phyloP scores from a whole-genome alignment of 2,113 vertebrate species.

The Dryoscopus gambensis region DNA sequence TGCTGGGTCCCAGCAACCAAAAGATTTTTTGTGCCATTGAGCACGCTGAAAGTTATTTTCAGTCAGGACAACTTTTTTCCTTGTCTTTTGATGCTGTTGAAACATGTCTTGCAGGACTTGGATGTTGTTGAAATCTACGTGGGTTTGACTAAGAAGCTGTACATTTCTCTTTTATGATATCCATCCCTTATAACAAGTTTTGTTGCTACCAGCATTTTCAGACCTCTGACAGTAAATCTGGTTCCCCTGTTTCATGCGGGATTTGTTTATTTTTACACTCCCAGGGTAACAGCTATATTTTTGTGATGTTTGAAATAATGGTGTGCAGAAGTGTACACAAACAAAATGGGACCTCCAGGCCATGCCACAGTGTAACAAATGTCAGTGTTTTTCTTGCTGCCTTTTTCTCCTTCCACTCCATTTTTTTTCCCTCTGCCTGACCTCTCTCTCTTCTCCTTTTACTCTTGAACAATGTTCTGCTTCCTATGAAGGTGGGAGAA shows the following conservation, averaged over 20 bases:
- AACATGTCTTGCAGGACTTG: not conserved
- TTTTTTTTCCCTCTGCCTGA: not conserved
- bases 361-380: not conserved
- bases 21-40: not conserved
- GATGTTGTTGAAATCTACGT: not conserved
- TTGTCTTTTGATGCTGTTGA: not conserved
- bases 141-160: not conserved
- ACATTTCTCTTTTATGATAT: not conserved
- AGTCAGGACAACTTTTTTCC: not conserved
- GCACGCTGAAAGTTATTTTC: not conserved
- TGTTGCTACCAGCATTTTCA: slow-evolving; percentile 20
- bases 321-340: not conserved
- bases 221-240: not conserved
- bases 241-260: not conserved
- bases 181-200: not conserved
- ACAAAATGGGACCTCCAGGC: not conserved
- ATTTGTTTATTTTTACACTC: slow-evolving; percentile 5
- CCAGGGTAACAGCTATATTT: not conserved
- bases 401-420: not conserved
- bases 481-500: not conserved
- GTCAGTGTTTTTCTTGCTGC: not conserved
- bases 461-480: not conserved
- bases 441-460: not conserved
- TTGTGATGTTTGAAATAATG: not conserved
- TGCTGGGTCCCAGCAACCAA: not conserved